phyloP scores from a whole-genome alignment of 2,888 invertebrate genomes.

The Galerucella pusilla region DNA sequence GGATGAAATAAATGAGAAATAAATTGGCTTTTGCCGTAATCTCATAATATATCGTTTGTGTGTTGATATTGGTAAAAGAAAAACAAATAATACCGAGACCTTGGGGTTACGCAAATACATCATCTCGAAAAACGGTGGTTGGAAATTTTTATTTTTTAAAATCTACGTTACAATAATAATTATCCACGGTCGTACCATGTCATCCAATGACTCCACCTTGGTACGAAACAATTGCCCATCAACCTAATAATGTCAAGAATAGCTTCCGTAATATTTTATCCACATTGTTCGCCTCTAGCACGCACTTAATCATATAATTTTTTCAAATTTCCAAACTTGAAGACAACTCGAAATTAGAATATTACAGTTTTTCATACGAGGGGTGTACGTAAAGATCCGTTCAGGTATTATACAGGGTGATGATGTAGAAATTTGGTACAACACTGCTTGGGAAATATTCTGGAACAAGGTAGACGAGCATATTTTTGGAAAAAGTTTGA shows the following conservation, averaged over 20 bases:
- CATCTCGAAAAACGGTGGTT: not conserved
- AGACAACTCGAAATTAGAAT: conserved; percentile 12
- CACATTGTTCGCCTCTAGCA: not conserved
- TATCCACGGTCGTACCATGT: not conserved
- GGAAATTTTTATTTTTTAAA: not conserved
- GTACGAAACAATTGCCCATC: conserved; percentile 16
- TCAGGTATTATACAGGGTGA: not conserved
- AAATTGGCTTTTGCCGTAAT: conserved; percentile 12
- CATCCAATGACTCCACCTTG: conserved; percentile 4
- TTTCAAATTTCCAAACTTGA: not conserved
- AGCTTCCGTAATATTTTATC: conserved; percentile 20
- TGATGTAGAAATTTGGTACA: not conserved
- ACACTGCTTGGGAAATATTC: no score
- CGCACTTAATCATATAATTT: conserved; percentile 9
- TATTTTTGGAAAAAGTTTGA: no score
- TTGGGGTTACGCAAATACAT: conserved; percentile 5
- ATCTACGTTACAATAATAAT: not conserved
- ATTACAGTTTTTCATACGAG: not conserved
- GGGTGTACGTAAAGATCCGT: not conserved
- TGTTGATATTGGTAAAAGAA: conserved; percentile 10
- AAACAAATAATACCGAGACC: conserved; percentile 9
- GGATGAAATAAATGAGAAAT: conserved; percentile 16
- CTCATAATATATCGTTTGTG: conserved; percentile 15
- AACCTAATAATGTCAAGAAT: conserved; percentile 15
- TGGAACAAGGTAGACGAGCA: no score